phyloP scores from a whole-genome alignment of 2,888 invertebrate species.

The Seladonia tumulorum region DNA sequence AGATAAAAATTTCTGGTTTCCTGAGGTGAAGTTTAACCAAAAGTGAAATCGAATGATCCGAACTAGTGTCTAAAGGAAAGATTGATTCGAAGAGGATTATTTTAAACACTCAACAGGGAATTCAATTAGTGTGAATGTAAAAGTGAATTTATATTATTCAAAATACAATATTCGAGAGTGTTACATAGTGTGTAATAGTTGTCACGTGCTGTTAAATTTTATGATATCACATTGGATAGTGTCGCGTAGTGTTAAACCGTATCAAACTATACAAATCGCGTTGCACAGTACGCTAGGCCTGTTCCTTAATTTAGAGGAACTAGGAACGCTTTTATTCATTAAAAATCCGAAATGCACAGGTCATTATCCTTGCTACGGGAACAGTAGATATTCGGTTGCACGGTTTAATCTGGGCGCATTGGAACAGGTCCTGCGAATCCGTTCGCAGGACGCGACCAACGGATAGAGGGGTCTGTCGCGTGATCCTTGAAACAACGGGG shows the following conservation, averaged over 20 bases:
- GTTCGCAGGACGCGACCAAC: slow-evolving; percentile 37
- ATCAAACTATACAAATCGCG: neutral
- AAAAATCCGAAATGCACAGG: neutral
- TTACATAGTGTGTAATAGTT: no score
- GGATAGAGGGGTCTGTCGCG: slow-evolving; percentile 51
- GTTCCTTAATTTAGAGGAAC: neutral
- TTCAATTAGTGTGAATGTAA: neutral
- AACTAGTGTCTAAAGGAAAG: neutral
- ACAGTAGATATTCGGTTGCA: neutral
- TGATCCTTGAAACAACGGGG: slow-evolving; percentile 54
- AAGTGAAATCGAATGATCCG: no score
- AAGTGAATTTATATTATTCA: neutral
- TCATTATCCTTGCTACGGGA: neutral
- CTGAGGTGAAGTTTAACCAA: no score
- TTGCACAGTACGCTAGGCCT: neutral
- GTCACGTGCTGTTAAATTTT: no score
- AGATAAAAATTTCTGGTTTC: no score
- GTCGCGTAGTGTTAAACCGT: no score
- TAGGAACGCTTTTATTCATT: neutral
- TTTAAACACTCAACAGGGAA: neutral
- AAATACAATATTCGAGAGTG: no score
- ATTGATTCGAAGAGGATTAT: neutral
- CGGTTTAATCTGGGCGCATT: slow-evolving; percentile 1
- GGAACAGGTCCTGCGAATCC: slow-evolving; percentile 12
- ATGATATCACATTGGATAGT: no score